phyloP scores from a whole-genome alignment of 2,113 vertebrate genomes.

The Climacteris rufus region DNA sequence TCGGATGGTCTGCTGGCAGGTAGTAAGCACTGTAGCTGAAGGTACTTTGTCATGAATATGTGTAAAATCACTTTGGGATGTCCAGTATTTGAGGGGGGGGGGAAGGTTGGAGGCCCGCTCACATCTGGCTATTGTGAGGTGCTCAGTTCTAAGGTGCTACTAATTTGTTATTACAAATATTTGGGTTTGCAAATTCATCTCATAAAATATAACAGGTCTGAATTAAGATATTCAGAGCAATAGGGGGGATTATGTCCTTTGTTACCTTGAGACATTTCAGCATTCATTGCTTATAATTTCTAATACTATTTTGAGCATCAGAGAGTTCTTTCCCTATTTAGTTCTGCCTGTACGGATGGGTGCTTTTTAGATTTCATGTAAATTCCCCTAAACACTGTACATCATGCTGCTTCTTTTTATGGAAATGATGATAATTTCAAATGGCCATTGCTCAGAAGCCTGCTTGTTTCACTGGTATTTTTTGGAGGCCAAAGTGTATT shows the following conservation, averaged over 20 bases:
- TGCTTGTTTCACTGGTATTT: neutral
- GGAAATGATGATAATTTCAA: neutral
- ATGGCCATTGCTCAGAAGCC: neutral
- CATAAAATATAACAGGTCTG: neutral
- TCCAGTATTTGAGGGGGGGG: neutral
- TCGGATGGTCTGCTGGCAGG: neutral
- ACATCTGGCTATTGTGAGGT: rapidly evolving
- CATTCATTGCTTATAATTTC: neutral
- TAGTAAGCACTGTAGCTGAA: neutral
- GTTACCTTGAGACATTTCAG: neutral
- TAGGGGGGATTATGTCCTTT: neutral
- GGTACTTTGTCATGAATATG: neutral
- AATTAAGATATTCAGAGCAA: neutral
- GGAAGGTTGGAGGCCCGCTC: neutral
- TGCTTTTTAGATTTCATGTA: neutral
- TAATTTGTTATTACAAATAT: neutral
- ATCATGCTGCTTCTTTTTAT: neutral
- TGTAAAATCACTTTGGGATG: neutral
- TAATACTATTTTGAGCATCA: neutral
- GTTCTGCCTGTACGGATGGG: neutral
- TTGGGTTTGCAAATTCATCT: neutral
- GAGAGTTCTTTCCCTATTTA: neutral
- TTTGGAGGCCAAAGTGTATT: neutral
- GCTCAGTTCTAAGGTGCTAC: neutral
- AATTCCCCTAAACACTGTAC: neutral